Base-by-base conservation (phyloP, 2,797 vertebrate species). In the Parambassis ranga region DNA sequence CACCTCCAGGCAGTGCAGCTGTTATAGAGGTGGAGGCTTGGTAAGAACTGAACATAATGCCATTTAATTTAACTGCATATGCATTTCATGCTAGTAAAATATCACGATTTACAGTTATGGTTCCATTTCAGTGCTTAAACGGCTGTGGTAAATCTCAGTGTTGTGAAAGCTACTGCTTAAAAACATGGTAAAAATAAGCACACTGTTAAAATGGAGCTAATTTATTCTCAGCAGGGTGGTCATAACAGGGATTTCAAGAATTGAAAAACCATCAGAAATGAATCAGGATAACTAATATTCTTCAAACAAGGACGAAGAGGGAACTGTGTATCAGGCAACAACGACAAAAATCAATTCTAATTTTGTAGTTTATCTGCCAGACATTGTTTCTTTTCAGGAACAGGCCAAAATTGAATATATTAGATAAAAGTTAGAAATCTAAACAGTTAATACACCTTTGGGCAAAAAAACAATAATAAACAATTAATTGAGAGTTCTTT, bases 11-110 rank as follows among this genome's bases (percentile, higher is more conserved):
- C 75, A 32, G 10, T 50, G 71, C 64, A 75, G 76, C 62, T 82
- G 75, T 79, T 79, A 65, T 58, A 51, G 56, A 61, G 38, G 27
- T 15, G 61, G 59, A 51, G 69, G 60, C 15, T 59, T 72, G 28
- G 63, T 55, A 47, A 24, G 55, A 30, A 19, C 35, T 33, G 38
- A 70, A 44, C 41, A 57, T 50, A 47, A 72, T 42, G 53, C 28
- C 16, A 20, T 75, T 80, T 82, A 65, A 62, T 84, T 86, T 79
- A 77, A 84, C 69, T 65, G 65, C 56, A 52, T 71, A 67, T 57
- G 55, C 65, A 74, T 83, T 82, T 73, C 67, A 68, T 1, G 36
- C 43, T 37, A 46, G 52, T 79, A 79, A 82, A 86, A 77, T 65
- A 72, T 77, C 41, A 58, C 15, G 7, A 72, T 82, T 83, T 83